Evolutionary conservation across 2,113 vertebrate genomes (phyloP).

Genomic region (Ginglymostoma cirratum): DNA sequence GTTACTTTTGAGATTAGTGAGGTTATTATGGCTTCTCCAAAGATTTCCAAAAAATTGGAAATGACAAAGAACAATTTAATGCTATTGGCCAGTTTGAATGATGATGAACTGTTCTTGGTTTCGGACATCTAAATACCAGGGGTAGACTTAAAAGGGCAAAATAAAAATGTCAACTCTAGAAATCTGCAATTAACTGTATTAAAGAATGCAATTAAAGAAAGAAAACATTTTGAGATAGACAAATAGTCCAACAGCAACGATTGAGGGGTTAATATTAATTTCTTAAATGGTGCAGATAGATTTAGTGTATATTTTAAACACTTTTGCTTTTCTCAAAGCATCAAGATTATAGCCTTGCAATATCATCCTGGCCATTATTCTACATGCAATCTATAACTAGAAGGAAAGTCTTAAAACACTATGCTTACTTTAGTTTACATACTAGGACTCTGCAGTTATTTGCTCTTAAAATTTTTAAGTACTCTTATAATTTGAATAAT

Average conservation of each 20-base stretch:
- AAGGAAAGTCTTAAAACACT: background rate
- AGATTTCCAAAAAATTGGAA: too few relatives aligned
- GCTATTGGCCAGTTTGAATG: background rate
- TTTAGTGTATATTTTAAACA: background rate
- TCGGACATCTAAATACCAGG: background rate
- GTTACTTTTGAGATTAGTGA: too few relatives aligned
- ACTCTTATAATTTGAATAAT: background rate
- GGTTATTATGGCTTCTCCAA: background rate
- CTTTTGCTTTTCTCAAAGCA: background rate
- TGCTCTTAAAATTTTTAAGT: background rate
- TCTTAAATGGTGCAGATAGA: background rate
- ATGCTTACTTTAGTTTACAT: background rate
- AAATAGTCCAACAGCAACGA: background rate
- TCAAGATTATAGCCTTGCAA: background rate
- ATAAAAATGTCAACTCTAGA: background rate
- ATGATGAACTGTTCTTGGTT: background rate
- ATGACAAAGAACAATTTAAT: background rate
- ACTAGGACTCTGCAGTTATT: background rate
- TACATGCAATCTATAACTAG: background rate
- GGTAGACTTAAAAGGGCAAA: background rate
- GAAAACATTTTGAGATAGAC: background rate
- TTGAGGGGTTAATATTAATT: background rate
- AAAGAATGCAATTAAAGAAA: background rate
- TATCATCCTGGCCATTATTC: background rate
- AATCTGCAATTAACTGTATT: background rate